phyloP scores from a whole-genome alignment of 37 sponge, comb jelly and placozoan species.

The Haliclona indistincta region DNA sequence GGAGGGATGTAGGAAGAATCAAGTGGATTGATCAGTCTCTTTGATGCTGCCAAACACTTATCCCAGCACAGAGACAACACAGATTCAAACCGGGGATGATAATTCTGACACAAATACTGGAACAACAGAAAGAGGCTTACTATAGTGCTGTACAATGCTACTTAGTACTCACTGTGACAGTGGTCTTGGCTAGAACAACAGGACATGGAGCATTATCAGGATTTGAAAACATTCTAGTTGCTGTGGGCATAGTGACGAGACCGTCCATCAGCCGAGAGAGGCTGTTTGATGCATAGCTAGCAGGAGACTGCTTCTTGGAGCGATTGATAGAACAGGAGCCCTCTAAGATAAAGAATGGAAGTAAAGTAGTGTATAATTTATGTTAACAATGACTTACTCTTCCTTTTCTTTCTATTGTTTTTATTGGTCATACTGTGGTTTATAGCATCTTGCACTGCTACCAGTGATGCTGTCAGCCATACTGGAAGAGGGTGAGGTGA shows the following conservation, averaged over 20 bases:
- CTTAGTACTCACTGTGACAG: slow-evolving; percentile 17
- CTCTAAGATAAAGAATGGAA: no score
- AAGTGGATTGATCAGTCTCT: neutral
- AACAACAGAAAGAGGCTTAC: neutral
- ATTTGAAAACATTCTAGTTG: slow-evolving; percentile 27
- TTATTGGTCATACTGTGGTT: neutral
- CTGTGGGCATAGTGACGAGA: slow-evolving; percentile 33
- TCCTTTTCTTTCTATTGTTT: no score
- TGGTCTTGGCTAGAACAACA: neutral
- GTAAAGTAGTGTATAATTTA: no score
- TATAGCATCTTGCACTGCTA: neutral
- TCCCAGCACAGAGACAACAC: slow-evolving; percentile 18
- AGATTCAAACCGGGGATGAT: slow-evolving; percentile 40
- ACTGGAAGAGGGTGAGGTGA: neutral
- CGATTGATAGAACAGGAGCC: neutral
- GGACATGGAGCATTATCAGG: neutral
- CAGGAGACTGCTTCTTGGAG: neutral
- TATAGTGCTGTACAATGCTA: neutral
- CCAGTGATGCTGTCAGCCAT: neutral
- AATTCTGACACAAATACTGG: slow-evolving; percentile 35
- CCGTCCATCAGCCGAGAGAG: slow-evolving; percentile 51
- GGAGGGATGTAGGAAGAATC: slow-evolving; percentile 36
- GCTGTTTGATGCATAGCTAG: slow-evolving; percentile 15
- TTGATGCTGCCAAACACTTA: neutral
- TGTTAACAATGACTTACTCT: no score